Evolutionary conservation across 2,797 vertebrate species (phyloP), one percentile per base, ranked within the genome.

Genomic region (Echiichthys vipera): DNA sequence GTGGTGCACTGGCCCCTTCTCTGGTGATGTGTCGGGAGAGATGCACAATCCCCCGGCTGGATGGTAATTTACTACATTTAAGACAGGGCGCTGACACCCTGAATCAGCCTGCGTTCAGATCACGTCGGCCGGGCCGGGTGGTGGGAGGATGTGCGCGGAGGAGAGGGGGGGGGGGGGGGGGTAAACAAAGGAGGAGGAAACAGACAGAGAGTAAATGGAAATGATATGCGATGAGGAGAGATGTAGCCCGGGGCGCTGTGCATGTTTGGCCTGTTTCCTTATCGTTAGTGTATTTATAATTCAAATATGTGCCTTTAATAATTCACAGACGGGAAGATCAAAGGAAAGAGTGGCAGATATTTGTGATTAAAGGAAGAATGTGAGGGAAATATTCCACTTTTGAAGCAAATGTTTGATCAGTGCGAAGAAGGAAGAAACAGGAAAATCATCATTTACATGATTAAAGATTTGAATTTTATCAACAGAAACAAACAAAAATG

Each of bases 261-360:
- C 93, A 95, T 96, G 95, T 95, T 96, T 95, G 95, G 95, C 95
- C 95, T 95, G 95, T 96, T 96, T 96, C 94, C 95, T 95, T 96
- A 95, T 96, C 95, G 95, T 96, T 96, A 95, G 94, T 96, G 95
- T 96, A 96, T 97, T 97, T 97, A 96, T 96, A 96, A 97, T 98
- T 97, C 95, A 97, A 96, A 97, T 97, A 92, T 94, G 94, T 95
- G 94, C 93, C 93, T 96, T 97, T 95, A 97, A 97, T 97, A 96
- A 97, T 97, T 98, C 94, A 98, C 95, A 93, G 82, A 93, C 75
- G 18, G 86, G 91, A 91, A 95, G 95, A 96, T 96, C 96, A 96
- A 96, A 97, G 94, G 95, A 93, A 91, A 94, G 94, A 91, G 93
- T 93, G 92, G 59, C 51, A 65, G 39, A 64, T 74, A 74, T 69